Evolutionary conservation across 1,140 invertebrate species (phyloP).

Genomic region (Homalodisca vitripennis): DNA sequence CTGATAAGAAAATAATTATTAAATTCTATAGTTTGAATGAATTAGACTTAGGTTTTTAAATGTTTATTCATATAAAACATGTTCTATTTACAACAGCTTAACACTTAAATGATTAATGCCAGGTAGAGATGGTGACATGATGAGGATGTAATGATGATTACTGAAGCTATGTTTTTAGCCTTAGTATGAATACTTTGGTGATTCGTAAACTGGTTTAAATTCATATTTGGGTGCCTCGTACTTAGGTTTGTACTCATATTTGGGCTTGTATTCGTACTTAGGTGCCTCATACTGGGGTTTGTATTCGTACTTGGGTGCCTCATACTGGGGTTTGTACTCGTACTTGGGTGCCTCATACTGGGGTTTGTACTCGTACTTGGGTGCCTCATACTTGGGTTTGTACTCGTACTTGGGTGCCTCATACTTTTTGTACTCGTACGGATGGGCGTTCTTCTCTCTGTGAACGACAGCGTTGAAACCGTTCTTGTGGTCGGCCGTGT

Average conservation of each 20-base stretch:
- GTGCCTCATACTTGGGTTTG: no score
- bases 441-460: constrained; percentile 29
- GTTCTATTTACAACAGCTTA: background rate
- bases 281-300: no score
- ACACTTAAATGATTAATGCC: no score
- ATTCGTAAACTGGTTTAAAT: no score
- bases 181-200: constrained; percentile 10
- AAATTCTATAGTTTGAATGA: no score
- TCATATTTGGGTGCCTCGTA: constrained; percentile 27
- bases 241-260: constrained; percentile 24
- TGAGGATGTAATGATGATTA: background rate
- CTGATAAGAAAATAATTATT: no score
- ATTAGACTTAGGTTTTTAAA: background rate
- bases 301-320: no score
- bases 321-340: no score
- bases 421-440: constrained; percentile 26
- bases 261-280: background rate
- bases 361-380: no score
- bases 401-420: no score
- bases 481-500: constrained; percentile 38
- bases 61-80: background rate
- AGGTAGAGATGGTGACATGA: constrained; percentile 1
- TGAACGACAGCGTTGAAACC: constrained; percentile 41
- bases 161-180: background rate
- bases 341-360: no score